phyloP scores from a whole-genome alignment of 2,113 vertebrate species.

The Engraulis encrasicolus region DNA sequence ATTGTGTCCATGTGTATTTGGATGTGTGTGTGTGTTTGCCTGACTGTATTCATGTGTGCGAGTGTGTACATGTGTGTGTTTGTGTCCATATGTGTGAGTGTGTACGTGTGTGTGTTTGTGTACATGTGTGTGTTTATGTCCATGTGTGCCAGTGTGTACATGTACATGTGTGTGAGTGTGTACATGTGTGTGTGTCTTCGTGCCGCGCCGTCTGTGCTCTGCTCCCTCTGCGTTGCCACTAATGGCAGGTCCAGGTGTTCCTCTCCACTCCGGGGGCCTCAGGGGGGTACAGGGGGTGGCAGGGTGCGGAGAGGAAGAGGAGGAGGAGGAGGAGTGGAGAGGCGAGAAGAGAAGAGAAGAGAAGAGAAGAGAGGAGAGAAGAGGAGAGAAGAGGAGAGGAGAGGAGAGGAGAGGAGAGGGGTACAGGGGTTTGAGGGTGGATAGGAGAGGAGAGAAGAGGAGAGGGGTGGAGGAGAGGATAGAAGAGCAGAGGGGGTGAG shows the following conservation, averaged over 20 bases:
- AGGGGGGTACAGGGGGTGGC: slow-evolving; percentile 62
- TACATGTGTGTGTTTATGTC: slow-evolving; percentile 32
- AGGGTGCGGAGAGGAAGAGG: too few relatives aligned
- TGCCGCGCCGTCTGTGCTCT: slow-evolving; percentile 73
- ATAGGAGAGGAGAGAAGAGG: too few relatives aligned
- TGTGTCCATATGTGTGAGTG: slow-evolving; percentile 54
- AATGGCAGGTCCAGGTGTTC: slow-evolving; percentile 84
- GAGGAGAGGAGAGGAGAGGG: too few relatives aligned
- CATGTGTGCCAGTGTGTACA: too few relatives aligned
- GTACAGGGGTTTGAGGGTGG: too few relatives aligned
- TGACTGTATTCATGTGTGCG: slow-evolving; percentile 52
- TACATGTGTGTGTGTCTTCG: slow-evolving; percentile 50
- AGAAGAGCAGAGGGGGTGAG: too few relatives aligned
- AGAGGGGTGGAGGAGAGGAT: too few relatives aligned
- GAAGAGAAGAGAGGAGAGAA: too few relatives aligned
- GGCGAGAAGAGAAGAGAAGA: too few relatives aligned
- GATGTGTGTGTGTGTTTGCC: neutral
- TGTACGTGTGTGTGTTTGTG: neutral
- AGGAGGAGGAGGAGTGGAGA: too few relatives aligned
- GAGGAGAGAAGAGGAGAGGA: too few relatives aligned
- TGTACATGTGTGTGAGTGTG: neutral
- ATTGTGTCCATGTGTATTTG: slow-evolving; percentile 54
- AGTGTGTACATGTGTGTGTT: slow-evolving; percentile 43
- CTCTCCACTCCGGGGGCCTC: slow-evolving; percentile 70
- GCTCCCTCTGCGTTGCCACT: slow-evolving; percentile 75